Percentiles rank a stretch among this genome's conserved stretches.
Conservation (phyloP, 2,113 vertebrate genomes). For the Melanostigma gelatinosum region DNA sequence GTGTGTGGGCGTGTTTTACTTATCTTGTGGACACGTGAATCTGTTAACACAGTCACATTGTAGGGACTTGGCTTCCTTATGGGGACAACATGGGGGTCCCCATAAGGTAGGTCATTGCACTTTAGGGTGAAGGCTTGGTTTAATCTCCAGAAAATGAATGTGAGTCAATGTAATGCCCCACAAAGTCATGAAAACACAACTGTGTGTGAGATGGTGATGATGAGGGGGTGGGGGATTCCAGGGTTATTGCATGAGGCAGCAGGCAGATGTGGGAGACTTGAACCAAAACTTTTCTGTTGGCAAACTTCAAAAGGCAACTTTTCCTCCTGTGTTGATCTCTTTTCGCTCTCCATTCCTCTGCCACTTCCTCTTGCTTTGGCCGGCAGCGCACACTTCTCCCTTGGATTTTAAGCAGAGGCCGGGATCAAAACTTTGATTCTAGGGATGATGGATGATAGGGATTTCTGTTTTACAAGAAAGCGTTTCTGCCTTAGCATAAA, state of each 20-base stretch:
- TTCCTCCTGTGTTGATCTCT: slow-evolving; percentile 64
- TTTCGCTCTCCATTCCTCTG: slow-evolving; percentile 68
- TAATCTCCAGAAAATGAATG: background rate
- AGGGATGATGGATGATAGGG: too few relatives aligned
- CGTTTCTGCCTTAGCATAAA: background rate
- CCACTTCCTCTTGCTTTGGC: slow-evolving; percentile 69
- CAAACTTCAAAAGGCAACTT: slow-evolving; percentile 71
- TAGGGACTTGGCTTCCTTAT: background rate
- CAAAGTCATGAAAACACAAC: background rate
- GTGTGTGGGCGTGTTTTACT: background rate
- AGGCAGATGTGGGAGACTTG: slow-evolving; percentile 76
- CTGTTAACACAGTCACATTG: too few relatives aligned
- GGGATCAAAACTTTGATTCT: slow-evolving; percentile 56
- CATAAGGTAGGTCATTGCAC: background rate
- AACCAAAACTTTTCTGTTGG: slow-evolving; percentile 74
- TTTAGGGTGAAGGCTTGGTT: background rate
- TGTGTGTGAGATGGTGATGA: slow-evolving; percentile 51
- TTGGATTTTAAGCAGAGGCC: slow-evolving; percentile 53
- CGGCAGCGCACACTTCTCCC: slow-evolving; percentile 51
- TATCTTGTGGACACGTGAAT: too few relatives aligned
- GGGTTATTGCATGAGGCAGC: slow-evolving; percentile 69
- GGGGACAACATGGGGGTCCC: background rate
- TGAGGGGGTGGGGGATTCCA: slow-evolving; percentile 77
- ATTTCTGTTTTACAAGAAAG: background rate
- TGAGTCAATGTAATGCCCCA: background rate